Evolutionary conservation across 2,797 vertebrate genomes (phyloP).

Genomic region (Chelon auratus): DNA sequence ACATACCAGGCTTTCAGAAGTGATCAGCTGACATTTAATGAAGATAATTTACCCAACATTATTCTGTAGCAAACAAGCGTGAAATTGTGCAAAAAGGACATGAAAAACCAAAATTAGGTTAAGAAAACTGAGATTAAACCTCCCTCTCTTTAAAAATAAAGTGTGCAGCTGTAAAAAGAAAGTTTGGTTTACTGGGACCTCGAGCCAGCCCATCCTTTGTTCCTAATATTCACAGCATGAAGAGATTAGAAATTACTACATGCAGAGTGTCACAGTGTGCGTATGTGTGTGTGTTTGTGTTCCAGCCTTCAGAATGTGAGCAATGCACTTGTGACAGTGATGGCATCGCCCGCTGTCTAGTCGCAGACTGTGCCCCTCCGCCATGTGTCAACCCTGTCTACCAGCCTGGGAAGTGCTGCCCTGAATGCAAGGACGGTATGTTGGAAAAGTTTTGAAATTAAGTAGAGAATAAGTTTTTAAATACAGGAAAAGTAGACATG

Average conservation of each 20-base stretch:
- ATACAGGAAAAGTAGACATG: not conserved
- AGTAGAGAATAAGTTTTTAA: not conserved
- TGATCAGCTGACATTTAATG: too few species aligned
- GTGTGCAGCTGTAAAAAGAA: too few species aligned
- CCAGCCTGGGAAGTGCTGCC: constrained; percentile 87
- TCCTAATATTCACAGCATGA: not conserved
- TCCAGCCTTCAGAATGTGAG: constrained; percentile 88
- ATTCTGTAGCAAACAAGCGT: too few species aligned
- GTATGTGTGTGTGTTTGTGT: constrained; percentile 35
- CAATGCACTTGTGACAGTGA: constrained; percentile 89
- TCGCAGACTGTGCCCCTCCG: constrained; percentile 89
- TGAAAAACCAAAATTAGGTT: too few species aligned
- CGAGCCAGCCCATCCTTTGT: too few species aligned
- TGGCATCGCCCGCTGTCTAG: constrained; percentile 87
- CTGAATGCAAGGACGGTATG: constrained; percentile 87
- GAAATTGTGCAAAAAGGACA: too few species aligned
- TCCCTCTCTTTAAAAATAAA: too few species aligned
- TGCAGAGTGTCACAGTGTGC: constrained; percentile 4
- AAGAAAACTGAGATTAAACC: too few species aligned
- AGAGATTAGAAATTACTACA: constrained; percentile 3
- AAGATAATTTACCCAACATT: too few species aligned
- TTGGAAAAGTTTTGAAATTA: not conserved
- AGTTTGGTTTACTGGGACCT: too few species aligned
- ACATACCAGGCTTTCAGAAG: too few species aligned
- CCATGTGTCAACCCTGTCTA: constrained; percentile 88